Base-by-base conservation (phyloP, 2,888 invertebrate species). In the Eulithis prunata region DNA sequence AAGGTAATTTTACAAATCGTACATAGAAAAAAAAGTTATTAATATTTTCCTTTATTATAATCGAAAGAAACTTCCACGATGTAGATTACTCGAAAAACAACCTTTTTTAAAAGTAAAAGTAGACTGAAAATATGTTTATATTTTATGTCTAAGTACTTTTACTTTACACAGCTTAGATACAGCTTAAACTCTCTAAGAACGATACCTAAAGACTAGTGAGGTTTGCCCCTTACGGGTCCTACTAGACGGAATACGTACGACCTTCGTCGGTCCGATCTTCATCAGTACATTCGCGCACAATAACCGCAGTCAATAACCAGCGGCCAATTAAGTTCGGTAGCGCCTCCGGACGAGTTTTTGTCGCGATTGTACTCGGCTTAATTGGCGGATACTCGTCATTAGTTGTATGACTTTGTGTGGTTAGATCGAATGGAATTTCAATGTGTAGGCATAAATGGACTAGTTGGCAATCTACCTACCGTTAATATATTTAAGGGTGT, bases 271-370 rank as follows among this genome's bases (percentile, higher is more conserved):
- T 81, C 82, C 77, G 75, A 82, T 83, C 78, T 77, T 75, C 76
- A 79, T 78, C 78, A 47, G 13, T 80, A 54, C 52, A 62, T 21
- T 38, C 57, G 53, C 54, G 80, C 77, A 82, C 54, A 54, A 53
- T 53, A 53, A 54, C 82, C 82, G 81, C 81, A 85, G 83, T 81
- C 88, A 83, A 87, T 87, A 87, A 87, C 85, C 82, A 81, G 74
- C 73, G 79, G 81, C 90, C 90, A 92, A 91, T 92, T 91, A 91
- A 90, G 87, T 88, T 90, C 86, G 89, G 89, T 87, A 90, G 91
- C 91, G 89, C 91, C 89, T 89, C 84, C 78, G 83, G 78, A 84
- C 90, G 76, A 90, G 88, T 92, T 92, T 92, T 92, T 92, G 89
- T 88, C 85, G 80, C 77, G 62, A 77, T 66, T 73, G 76, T 77